These are phyloP conservation scores for Caenorhabditis sulstoni DNA, from an alignment of 2,888 invertebrate genomes.

Conservation along the genomic window DNA sequence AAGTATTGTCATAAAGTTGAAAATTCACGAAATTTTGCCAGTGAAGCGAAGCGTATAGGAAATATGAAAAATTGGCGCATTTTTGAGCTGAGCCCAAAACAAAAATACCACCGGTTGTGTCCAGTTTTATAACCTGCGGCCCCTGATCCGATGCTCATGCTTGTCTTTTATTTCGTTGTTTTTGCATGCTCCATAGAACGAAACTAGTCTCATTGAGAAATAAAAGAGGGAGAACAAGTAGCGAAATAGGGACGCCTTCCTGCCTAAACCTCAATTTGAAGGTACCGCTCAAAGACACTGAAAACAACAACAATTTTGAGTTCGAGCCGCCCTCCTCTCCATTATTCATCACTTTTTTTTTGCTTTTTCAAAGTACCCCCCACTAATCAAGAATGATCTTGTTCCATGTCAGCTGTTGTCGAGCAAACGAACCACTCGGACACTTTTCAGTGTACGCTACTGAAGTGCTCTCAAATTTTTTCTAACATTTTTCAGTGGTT, in stretches of 20 bases:
- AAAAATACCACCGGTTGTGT: no score
- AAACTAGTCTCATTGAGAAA: constrained; percentile 9
- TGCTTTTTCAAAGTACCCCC: not conserved
- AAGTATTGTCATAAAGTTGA: constrained; percentile 29
- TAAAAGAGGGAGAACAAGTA: constrained; percentile 2
- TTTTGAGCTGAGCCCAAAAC: not conserved
- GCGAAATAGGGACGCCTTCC: not conserved
- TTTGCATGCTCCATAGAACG: not conserved
- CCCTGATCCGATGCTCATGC: no score
- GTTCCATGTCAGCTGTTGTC: constrained; percentile 25
- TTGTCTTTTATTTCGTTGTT: not conserved
- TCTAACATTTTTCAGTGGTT: not conserved
- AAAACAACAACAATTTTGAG: no score
- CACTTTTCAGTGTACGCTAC: not conserved
- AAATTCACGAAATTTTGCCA: constrained; percentile 14
- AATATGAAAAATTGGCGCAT: constrained; percentile 4
- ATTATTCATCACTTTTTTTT: constrained; percentile 12
- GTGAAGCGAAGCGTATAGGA: constrained; percentile 17
- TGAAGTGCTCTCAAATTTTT: not conserved
- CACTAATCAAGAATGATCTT: constrained; percentile 9
- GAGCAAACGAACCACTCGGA: not conserved
- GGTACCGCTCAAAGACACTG: not conserved
- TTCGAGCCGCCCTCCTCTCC: no score
- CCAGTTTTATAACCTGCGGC: no score
- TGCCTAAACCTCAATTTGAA: not conserved